These are phyloP conservation scores for Petrocephalus zakoni DNA, from an alignment of 2,113 vertebrate species.

Conservation along the genomic window DNA sequence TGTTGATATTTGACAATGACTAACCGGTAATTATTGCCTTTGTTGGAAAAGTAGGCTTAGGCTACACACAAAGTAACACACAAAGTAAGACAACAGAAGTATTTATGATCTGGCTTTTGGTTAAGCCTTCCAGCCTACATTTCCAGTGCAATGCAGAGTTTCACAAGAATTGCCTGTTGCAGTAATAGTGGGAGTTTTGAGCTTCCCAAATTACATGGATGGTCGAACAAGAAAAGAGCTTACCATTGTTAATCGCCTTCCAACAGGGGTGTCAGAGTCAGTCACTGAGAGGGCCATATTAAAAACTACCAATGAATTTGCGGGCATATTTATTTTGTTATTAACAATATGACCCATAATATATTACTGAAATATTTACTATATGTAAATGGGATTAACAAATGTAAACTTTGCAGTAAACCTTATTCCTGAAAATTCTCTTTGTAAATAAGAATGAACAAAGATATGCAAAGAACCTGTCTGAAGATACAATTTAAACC, in stretches of 20 bases:
- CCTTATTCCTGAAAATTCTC: background rate
- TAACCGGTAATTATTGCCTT: background rate
- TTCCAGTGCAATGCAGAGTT: background rate
- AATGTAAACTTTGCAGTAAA: background rate
- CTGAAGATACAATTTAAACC: background rate
- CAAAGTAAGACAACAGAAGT: background rate
- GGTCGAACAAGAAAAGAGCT: background rate
- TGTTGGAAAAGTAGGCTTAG: background rate
- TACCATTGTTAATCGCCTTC: background rate
- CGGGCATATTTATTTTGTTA: background rate
- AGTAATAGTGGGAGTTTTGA: background rate
- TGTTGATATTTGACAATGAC: background rate
- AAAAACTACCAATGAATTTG: background rate
- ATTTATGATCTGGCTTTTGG: background rate
- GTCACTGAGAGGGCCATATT: background rate
- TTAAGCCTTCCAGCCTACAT: background rate
- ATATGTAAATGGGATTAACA: background rate
- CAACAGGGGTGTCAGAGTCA: background rate
- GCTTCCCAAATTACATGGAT: background rate
- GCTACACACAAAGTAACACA: background rate
- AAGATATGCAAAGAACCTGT: background rate
- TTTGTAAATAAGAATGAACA: background rate
- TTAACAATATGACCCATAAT: background rate
- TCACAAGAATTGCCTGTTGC: background rate
- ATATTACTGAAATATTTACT: background rate